Conservation (phyloP, 37 sponge, comb jelly and placozoan species). For the Dysidea cf. avara region DNA sequence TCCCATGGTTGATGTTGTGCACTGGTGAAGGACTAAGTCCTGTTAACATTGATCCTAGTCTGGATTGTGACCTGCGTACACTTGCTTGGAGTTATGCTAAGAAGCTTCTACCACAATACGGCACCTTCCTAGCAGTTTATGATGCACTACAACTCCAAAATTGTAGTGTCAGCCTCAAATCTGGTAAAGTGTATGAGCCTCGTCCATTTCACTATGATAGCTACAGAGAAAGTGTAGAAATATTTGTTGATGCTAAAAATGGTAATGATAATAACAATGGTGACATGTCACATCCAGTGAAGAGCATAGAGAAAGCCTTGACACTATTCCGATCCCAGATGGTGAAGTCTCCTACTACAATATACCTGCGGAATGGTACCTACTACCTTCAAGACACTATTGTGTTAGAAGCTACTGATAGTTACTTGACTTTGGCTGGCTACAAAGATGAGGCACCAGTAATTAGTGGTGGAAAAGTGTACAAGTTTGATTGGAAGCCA, state of each 20-base stretch:
- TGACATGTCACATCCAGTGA: constrained; percentile 31
- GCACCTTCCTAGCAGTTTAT: constrained; percentile 23
- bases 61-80: constrained; percentile 59
- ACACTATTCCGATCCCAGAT: neutral
- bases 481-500: constrained; percentile 38
- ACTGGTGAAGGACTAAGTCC: no score
- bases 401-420: constrained; percentile 14
- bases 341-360: neutral
- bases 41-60: constrained; percentile 6
- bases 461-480: constrained; percentile 52
- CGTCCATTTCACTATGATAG: no score
- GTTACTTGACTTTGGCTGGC: constrained; percentile 27
- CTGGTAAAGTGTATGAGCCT: no score
- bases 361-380: constrained; percentile 32
- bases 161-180: no score
- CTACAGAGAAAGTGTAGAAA: neutral
- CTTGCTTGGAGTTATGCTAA: constrained; percentile 65
- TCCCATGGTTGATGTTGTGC: no score
- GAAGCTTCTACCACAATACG: constrained; percentile 48
- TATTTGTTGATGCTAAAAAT: constrained; percentile 11
- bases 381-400: constrained; percentile 23
- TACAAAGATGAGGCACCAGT: constrained; percentile 23
- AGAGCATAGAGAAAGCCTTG: constrained; percentile 33
- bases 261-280: constrained; percentile 43
- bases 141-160: constrained; percentile 53